Evolutionary conservation across 2,888 invertebrate species (phyloP).

Genomic region (Spilarctia lutea): DNA sequence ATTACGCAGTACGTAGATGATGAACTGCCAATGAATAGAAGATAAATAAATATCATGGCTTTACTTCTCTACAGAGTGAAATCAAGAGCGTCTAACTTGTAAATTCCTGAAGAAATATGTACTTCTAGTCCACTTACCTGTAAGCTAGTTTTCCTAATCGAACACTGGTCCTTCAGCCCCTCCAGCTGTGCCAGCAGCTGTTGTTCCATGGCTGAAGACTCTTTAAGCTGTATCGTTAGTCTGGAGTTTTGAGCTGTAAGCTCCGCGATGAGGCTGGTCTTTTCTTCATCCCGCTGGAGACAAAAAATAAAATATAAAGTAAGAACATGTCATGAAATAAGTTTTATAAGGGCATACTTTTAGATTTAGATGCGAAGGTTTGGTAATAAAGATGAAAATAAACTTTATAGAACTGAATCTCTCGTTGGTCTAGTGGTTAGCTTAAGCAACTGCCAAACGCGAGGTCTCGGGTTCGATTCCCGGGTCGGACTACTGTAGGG

Average conservation of each 20-base stretch:
- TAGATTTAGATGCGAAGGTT: too few species aligned
- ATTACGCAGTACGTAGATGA: not conserved
- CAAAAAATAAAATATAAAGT: conserved; percentile 40
- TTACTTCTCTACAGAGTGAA: not conserved
- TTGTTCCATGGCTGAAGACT: conserved; percentile 93
- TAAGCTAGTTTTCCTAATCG: conserved; percentile 91
- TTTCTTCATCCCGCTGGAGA: conserved; percentile 91
- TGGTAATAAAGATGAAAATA: too few species aligned
- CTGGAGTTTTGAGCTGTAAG: conserved; percentile 96
- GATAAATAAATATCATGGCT: not conserved
- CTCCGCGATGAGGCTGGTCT: conserved; percentile 92
- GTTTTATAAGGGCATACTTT: not conserved
- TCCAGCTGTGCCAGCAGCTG: conserved; percentile 93
- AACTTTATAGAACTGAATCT: too few species aligned
- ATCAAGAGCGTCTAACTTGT: not conserved
- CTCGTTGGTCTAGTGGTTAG: too few species aligned
- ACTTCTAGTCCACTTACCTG: conserved; percentile 71
- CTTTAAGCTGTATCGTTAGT: conserved; percentile 94
- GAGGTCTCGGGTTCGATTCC: too few species aligned
- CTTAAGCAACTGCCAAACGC: too few species aligned
- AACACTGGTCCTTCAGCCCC: conserved; percentile 93
- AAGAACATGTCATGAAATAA: not conserved
- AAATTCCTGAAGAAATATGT: not conserved
- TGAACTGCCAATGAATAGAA: not conserved
- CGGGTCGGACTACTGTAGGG: too few species aligned